Base-by-base conservation (phyloP, 2,888 invertebrate species). In the Rotaria magnacalcarata region DNA sequence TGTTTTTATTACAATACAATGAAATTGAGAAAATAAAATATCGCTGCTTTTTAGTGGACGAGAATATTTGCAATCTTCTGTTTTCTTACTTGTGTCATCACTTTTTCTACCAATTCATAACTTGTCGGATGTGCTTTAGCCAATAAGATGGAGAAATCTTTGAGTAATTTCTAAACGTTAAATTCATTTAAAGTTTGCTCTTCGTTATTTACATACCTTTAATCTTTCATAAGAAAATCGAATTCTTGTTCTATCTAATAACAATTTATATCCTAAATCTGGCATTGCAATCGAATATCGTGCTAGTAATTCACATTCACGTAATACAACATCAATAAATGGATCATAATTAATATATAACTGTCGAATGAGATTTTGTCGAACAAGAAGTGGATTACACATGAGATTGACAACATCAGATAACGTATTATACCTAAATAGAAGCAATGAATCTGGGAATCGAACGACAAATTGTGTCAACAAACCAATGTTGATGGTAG, bases 91-190 rank as follows among this genome's bases (percentile, higher is more conserved):
- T 75, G 75, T 75, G 24, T 75, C 47, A 75, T 75, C 14, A 47
- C 47, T 75, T 75, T 75, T 24, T 75, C 75, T 2, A 75, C 75
- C 14, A 75, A 75, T 75, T 75, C 75, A 75, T 75, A 75, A 75
- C 75, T 75, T 11, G 75, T 21, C 27, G 75, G 75, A 43, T 75
- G 75, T 43, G 75, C 75, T 43, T 75, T 75, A 43, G 75, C 75
- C 24, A 75, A 24, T n/a, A 75, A 19, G 5, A 47, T 6, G 21
- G 41, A 43, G 24, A 75, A 24, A 75, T 75, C n/a, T 75, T 75
- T 75, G 4, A 75, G 21, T 47, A 75, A 75, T 75, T 75, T 75
- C 75, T 75, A 75, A 21, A 75, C 43, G 0, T 11, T 27, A 7
- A 67, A 67, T 27, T 21, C 10, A 8, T 54, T 21, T 0, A 27